Evolutionary conservation across 2,797 vertebrate genomes (phyloP).

Genomic region (Saxicola maurus): DNA sequence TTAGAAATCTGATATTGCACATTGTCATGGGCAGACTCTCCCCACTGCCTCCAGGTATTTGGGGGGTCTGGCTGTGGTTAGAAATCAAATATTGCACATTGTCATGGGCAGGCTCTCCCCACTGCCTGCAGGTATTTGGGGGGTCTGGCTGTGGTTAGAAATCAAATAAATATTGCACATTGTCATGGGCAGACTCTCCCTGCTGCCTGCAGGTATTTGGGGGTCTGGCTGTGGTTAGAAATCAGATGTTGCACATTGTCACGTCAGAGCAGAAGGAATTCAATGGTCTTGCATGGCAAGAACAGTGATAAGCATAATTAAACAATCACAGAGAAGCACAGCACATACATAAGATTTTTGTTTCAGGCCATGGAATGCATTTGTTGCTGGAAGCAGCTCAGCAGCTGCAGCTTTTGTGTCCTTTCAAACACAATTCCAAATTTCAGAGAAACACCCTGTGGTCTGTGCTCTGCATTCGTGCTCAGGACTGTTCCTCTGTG

Average conservation of each 20-base stretch:
- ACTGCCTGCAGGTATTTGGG: too few relatives aligned
- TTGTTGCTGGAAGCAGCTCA: conserved; percentile 18
- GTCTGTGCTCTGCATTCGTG: neutral
- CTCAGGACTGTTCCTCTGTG: neutral
- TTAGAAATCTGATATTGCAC: too few relatives aligned
- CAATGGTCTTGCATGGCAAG: neutral
- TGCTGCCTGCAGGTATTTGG: neutral
- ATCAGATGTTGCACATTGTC: neutral
- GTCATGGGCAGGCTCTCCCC: too few relatives aligned
- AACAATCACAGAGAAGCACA: neutral
- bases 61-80: too few relatives aligned
- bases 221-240: neutral
- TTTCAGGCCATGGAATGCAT: neutral
- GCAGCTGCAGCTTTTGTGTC: neutral
- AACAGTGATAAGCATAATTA: neutral
- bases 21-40: too few relatives aligned
- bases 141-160: too few relatives aligned
- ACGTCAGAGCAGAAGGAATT: neutral
- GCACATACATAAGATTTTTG: neutral
- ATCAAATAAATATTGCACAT: neutral
- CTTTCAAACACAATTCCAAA: neutral
- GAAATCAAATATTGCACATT: too few relatives aligned
- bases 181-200: neutral
- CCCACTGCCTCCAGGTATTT: too few relatives aligned
- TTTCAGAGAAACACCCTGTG: neutral